Base-by-base conservation (phyloP, 2,113 vertebrate species). In the Gila orcuttii region DNA sequence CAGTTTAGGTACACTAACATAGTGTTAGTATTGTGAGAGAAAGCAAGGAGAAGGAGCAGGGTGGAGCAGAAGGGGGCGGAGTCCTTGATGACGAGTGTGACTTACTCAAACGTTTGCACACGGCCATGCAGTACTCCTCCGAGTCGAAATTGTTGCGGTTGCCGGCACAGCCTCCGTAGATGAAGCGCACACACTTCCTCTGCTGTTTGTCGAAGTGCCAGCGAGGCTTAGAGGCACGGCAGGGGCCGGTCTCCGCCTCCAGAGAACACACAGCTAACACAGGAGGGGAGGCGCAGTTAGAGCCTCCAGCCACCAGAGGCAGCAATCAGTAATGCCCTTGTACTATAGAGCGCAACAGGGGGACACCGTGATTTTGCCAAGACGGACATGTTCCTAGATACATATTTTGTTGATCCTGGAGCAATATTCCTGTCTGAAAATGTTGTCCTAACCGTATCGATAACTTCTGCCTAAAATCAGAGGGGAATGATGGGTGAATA, bases 121-220 rank as follows among this genome's bases (percentile, higher is more conserved):
- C 96, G 90, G 96, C 96, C 96, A 97, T 96, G 96, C 98, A 99
- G 97, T 97, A 97, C 76, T 98, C 97, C 97, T 98, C 96, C 87
- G 97, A 97, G 95, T 98, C 96, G 96, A 99, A 99, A 96, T 99
- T 99, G 97, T 99, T 99, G 96, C 97, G 96, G 96, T 99, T 99
- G 94, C 98, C 98, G 91, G 95, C 97, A 84, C 98, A 99, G 96
- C 98, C 98, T 91, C 98, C 98, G 89, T 99, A 98, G 93, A 96
- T 95, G 96, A 99, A 99, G 93, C 93, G 97, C 92, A 96, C 87
- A 86, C 98, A 99, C 91, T 97, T 98, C 94, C 94, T 96, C 95
- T 96, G 96, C 94, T 92, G 93, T 93, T 95, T 84, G 94, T 98
- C 95, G 95, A 98, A 99, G 95, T 97, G 97, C 97, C 98, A 99